Percentiles rank a stretch among this genome's conserved stretches.
Conservation (phyloP, 2,888 invertebrate genomes). For the Tenthredo amoena region DNA sequence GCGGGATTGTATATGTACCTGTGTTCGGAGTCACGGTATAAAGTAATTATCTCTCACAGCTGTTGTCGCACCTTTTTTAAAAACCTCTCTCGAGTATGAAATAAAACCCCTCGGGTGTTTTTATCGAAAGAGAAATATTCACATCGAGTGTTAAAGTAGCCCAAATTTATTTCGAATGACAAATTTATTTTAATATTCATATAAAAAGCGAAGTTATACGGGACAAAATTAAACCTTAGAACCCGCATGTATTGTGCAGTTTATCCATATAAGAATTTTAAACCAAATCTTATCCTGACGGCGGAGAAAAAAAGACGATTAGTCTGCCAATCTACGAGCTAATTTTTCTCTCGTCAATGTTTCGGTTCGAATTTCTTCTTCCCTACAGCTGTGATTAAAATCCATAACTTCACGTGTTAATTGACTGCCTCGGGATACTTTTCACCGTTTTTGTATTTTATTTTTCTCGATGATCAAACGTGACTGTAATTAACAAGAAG, state of each 20-base stretch:
- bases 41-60: background rate
- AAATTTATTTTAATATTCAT: background rate
- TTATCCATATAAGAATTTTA: background rate
- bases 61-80: background rate
- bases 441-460: background rate
- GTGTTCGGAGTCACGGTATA: background rate
- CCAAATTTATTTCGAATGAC: too few species aligned
- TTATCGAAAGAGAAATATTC: background rate
- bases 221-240: background rate
- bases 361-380: background rate
- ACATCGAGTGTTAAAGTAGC: background rate
- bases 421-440: background rate
- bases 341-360: background rate
- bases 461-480: background rate
- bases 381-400: background rate
- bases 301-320: background rate
- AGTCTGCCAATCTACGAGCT: background rate
- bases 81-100: background rate
- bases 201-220: background rate
- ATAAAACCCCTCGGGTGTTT: background rate
- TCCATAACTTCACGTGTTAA: background rate
- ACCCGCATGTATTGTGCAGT: background rate
- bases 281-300: background rate
- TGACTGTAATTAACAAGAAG: background rate
- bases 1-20: background rate